These are phyloP conservation scores for Taxidea taxus DNA, from an alignment of 2,113 vertebrate species.

Conservation along the genomic window DNA sequence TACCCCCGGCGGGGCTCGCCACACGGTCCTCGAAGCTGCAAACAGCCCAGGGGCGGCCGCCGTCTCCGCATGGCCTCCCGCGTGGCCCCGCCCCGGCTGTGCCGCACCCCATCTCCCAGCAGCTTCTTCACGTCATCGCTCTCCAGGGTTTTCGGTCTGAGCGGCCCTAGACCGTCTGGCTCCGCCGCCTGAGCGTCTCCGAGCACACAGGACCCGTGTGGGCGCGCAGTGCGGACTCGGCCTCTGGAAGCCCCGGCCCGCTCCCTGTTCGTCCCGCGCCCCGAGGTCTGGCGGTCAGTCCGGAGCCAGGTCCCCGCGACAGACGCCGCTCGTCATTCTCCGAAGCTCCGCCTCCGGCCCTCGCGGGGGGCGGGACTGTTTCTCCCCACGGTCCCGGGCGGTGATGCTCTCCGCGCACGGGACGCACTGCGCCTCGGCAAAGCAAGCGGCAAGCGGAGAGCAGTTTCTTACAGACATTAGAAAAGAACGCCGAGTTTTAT, in stretches of 20 bases:
- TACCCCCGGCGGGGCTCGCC: background rate
- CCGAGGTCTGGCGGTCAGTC: fast-evolving
- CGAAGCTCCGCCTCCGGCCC: background rate
- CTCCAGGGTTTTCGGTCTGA: background rate
- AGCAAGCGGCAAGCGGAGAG: background rate
- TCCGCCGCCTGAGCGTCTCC: too few relatives aligned
- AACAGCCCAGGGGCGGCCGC: fast-evolving
- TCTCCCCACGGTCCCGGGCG: background rate
- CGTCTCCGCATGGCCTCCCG: fast-evolving
- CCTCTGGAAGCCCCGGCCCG: background rate
- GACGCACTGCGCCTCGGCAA: background rate
- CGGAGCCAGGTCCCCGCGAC: background rate
- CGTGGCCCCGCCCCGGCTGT: background rate
- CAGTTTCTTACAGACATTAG: too few relatives aligned
- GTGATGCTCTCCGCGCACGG: too few relatives aligned
- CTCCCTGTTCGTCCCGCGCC: fast-evolving
- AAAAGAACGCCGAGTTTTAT: too few relatives aligned
- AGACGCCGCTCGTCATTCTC: fast-evolving
- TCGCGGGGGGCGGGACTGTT: background rate
- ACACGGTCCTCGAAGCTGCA: fast-evolving
- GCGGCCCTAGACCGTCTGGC: background rate
- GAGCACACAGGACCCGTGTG: fast-evolving
- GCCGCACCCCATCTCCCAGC: too few relatives aligned
- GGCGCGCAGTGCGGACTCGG: fast-evolving
- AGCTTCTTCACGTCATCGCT: background rate